These are phyloP conservation scores for Spinus pinus DNA, from an alignment of 2,797 vertebrate genomes.

Conservation along the genomic window DNA sequence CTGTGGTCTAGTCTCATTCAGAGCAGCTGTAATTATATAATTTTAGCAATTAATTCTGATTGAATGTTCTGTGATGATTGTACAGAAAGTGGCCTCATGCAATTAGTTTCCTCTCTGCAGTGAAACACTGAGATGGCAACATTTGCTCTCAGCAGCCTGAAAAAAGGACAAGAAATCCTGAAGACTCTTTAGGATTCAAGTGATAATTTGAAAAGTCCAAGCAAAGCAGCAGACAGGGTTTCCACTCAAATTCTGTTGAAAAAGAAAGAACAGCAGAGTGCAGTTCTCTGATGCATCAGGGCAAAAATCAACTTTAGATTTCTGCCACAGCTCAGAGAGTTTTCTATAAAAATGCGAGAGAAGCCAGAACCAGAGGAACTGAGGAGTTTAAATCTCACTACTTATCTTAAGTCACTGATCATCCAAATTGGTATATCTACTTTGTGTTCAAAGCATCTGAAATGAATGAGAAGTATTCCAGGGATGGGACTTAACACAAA, in stretches of 20 bases:
- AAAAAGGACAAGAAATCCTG: conserved; percentile 36
- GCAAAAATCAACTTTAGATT: neutral
- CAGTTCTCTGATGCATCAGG: neutral
- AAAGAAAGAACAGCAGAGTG: neutral
- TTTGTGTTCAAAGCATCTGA: neutral
- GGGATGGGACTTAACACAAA: neutral
- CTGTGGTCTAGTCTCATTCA: conserved; percentile 40
- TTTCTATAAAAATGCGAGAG: neutral
- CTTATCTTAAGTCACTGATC: neutral
- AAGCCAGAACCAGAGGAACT: neutral
- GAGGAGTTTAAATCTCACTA: neutral
- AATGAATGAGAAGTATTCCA: neutral
- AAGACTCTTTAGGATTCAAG: conserved; percentile 8
- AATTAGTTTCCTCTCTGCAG: neutral
- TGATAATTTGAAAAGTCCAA: conserved; percentile 28
- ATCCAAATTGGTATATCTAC: neutral
- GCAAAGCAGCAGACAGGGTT: neutral
- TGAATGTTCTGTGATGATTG: neutral
- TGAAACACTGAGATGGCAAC: neutral
- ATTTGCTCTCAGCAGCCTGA: neutral
- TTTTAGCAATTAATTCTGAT: conserved; percentile 58
- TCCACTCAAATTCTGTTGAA: neutral
- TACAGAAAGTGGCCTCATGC: neutral
- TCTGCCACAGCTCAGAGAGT: neutral
- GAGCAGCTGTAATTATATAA: conserved; percentile 44